Evolutionary conservation across 2,888 invertebrate species (phyloP), one percentile per base, ranked within the genome.

Genomic region (Melinaea marsaeus): DNA sequence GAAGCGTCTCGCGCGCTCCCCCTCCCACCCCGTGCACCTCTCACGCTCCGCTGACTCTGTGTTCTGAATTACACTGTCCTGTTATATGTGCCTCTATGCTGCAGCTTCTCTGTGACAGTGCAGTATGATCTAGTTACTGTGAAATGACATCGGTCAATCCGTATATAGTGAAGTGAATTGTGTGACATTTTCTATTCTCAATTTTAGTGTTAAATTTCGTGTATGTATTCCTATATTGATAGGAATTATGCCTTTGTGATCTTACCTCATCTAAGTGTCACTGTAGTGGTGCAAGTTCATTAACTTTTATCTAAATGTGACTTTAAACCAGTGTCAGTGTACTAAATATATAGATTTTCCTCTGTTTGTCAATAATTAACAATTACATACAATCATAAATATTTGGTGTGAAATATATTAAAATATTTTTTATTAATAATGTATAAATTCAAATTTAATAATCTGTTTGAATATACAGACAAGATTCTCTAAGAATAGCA

Each of bases 21-120:
- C 99, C 72, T 99, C 99, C 68, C 99, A 99, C 93, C 99, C 99
- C 42, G 95, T 98, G 35, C 98, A 99, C 84, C 93, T 99, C 76
- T 98, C 98, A 57, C 94, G 98, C 79, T 98, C 98, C 59, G 98
- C 98, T 56, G 98, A 99, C 92, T 98, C 98, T 11, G 72, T 72
- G 59, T 72, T 74, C 67, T 71, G 72, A 71, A 69, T 63, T 46
- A 51, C 68, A 60, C 66, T 55, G 75, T 98, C 98, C 59, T 94
- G 98, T 70, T 66, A 3, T 22, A 13, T 33, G 47, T n/a, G 4
- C 33, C 42, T 47, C 48, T 22, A 37, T 51, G 47, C 35, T 32
- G 13, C 3, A 37, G 6, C 34, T 32, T 4, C n/a, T 45, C 42
- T 45, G 57, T 42, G 45, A 35, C 11, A 6, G 13, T 5, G 9